Conservation (phyloP, 2,113 vertebrate genomes). For the Mesoclemmys tuberculata region DNA sequence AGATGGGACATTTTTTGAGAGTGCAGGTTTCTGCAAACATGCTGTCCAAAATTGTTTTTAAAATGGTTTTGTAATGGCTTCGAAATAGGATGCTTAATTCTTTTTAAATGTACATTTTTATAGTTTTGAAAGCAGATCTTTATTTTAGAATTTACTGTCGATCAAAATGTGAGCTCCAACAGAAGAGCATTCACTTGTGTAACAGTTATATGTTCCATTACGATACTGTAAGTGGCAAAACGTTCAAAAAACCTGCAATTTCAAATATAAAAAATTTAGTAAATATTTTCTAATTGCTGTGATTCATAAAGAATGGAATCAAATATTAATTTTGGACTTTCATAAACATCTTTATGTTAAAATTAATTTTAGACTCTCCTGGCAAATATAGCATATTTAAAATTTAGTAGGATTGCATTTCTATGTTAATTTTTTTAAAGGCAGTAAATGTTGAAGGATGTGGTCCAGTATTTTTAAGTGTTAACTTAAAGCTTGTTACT, state of each 20-base stretch:
- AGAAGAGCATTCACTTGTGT: neutral
- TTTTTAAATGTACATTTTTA: neutral
- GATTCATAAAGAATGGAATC: neutral
- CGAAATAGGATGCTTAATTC: neutral
- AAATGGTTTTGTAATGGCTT: neutral
- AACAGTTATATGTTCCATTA: neutral
- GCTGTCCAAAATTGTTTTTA: neutral
- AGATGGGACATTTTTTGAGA: neutral
- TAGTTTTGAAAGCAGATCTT: neutral
- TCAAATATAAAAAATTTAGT: slow-evolving; percentile 13
- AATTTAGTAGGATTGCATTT: neutral
- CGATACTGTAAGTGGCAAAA: neutral
- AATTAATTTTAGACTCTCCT: neutral
- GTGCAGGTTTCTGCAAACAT: neutral
- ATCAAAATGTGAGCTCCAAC: neutral
- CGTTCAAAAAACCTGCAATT: neutral
- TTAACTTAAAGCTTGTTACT: neutral
- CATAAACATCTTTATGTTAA: neutral
- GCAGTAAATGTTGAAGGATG: neutral
- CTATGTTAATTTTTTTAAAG: neutral
- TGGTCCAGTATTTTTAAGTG: neutral
- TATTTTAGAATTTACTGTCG: neutral
- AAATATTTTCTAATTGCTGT: neutral
- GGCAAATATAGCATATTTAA: neutral
- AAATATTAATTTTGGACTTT: slow-evolving; percentile 15